Evolutionary conservation across 2,113 vertebrate genomes (phyloP).

Genomic region (Silurus glanis): DNA sequence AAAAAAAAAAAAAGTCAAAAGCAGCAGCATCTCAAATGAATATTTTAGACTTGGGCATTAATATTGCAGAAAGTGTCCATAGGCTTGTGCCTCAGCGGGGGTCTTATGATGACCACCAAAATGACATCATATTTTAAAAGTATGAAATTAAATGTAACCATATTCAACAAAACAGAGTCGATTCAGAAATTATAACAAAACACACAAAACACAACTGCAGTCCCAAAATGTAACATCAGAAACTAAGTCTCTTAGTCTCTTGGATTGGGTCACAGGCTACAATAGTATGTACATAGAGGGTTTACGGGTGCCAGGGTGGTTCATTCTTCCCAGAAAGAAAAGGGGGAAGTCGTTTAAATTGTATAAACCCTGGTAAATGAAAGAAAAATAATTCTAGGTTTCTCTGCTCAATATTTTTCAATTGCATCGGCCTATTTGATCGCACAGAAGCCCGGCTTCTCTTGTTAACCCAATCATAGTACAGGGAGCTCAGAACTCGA

Average conservation of each 20-base stretch:
- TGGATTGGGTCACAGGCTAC: not conserved
- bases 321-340: not conserved
- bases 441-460: not conserved
- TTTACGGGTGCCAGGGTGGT: not conserved
- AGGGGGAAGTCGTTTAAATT: not conserved
- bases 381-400: not conserved
- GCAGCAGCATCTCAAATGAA: slow-evolving; percentile 31
- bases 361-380: not conserved
- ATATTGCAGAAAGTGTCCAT: slow-evolving; percentile 37
- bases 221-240: too few relatives aligned
- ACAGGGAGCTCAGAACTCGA: not conserved
- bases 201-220: too few relatives aligned
- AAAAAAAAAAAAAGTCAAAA: not conserved
- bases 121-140: not conserved
- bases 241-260: not conserved
- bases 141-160: not conserved
- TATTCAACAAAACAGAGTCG: not conserved
- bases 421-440: not conserved
- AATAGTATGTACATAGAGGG: not conserved
- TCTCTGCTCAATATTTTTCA: not conserved
- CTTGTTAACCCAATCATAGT: not conserved
- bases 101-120: not conserved
- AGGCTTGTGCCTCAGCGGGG: not conserved
- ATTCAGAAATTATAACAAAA: not conserved
- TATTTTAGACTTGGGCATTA: slow-evolving; percentile 42